phyloP scores from a whole-genome alignment of 2,113 vertebrate genomes.

The Odocoileus hemionus region DNA sequence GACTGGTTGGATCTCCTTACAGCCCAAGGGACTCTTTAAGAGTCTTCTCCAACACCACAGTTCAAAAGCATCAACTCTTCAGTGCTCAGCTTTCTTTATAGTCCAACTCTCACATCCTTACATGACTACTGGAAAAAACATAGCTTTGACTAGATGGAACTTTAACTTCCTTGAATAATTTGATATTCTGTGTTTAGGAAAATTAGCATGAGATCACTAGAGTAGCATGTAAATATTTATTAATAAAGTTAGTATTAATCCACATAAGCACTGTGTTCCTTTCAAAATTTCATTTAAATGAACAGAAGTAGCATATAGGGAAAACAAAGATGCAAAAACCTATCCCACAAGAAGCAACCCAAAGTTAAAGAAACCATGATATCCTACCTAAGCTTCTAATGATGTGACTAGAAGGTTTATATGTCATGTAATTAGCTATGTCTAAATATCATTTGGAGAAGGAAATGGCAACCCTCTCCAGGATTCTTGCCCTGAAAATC shows the following conservation, averaged over 20 bases:
- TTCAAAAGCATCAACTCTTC: neutral
- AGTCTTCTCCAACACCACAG: neutral
- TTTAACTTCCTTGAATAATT: neutral
- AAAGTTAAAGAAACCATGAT: neutral
- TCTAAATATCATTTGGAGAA: no score
- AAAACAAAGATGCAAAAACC: neutral
- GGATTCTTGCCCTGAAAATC: no score
- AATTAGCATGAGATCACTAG: constrained; percentile 29
- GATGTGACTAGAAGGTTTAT: neutral
- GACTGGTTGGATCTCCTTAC: neutral
- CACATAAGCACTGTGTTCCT: neutral
- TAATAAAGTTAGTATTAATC: constrained; percentile 12
- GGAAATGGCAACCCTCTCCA: no score
- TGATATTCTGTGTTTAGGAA: neutral
- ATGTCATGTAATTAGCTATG: neutral
- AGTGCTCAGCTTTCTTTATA: neutral
- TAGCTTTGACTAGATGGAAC: neutral
- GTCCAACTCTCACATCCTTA: neutral
- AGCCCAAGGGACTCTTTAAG: neutral
- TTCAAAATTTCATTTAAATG: constrained; percentile 29
- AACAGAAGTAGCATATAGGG: neutral
- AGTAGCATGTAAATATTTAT: constrained; percentile 56
- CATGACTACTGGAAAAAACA: neutral
- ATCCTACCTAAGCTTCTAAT: neutral
- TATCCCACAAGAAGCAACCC: neutral